phyloP scores from a whole-genome alignment of 2,113 vertebrate species.

The Sylvicapra grimmia region DNA sequence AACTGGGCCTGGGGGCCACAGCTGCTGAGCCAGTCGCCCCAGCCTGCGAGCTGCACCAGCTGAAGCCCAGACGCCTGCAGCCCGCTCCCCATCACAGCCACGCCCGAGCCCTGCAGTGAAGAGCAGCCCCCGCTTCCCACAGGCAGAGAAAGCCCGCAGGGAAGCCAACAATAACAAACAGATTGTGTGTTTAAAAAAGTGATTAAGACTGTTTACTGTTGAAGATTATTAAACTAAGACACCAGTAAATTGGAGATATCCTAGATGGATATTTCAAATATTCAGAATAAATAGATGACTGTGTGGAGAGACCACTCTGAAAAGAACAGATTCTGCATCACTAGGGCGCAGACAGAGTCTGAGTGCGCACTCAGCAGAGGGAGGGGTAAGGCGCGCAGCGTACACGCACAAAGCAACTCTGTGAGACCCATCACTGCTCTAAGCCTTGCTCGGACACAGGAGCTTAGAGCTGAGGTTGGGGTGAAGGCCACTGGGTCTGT shows the following conservation, averaged over 20 bases:
- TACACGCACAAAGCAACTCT: accelerated
- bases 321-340: accelerated
- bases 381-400: accelerated
- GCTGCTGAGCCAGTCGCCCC: not conserved
- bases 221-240: not conserved
- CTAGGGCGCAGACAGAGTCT: accelerated
- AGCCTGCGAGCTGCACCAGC: not conserved
- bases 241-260: not conserved
- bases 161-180: not conserved
- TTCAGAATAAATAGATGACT: not conserved
- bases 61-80: not conserved
- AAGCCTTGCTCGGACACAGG: too few relatives aligned
- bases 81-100: not conserved
- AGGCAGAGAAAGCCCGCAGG: not conserved
- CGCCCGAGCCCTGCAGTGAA: not conserved
- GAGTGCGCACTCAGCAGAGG: accelerated
- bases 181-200: accelerated
- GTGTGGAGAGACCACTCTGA: not conserved
- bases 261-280: not conserved
- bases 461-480: accelerated
- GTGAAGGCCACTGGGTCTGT: accelerated
- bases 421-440: accelerated
- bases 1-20: not conserved
- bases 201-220: not conserved
- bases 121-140: not conserved